Evolutionary conservation across 1,140 invertebrate species (phyloP), one percentile per base, ranked within the genome.

Genomic region (Acromyrmex heyeri): DNA sequence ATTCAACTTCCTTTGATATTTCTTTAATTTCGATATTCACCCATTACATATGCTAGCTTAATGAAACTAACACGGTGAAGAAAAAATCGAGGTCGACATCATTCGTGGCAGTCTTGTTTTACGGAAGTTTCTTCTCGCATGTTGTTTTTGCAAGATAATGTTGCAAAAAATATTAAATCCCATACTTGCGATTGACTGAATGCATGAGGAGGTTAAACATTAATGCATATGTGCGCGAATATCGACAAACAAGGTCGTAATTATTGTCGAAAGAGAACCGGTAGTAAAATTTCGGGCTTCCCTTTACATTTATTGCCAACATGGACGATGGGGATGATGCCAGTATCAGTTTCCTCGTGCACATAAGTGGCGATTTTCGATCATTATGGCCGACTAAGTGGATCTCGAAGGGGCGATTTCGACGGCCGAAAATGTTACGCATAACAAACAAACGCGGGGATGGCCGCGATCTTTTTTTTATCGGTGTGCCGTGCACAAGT

Each of bases 311-410:
- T 89, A 89, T 81, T 76, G 57, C 83, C 75, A 8, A 24, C 27
- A 5, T 12, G 87, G 21, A 70, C 18, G 55, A 87, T 44, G 70
- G 75, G 76, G 67, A 75, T 48, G 50, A 85, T 70, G 48, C 57
- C 12, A 50, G 27, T 34, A 79, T 67, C 30, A 44, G n/a, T 55
- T 61, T 78, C 18, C 50, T 83, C 73, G 73, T 61, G 73, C 48
- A 67, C 27, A 55, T 85, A 89, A 89, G 88, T 86, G 62, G 75
- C 87, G 87, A 89, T 89, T 89, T 89, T 89, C 88, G 87, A 86
- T 89, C 88, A 82, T 89, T 89, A 86, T 24, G 62, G 48, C 48
- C 44, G 87, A n/a, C 78, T 89, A 89, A 89, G 76, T 86, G 83
- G 87, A 69, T 55, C 72, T 53, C 55, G 87, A 30, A 78, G 81